Evolutionary conservation across 2,113 vertebrate species (phyloP), one percentile per base, ranked within the genome.

Genomic region (Pterocles burchelli): DNA sequence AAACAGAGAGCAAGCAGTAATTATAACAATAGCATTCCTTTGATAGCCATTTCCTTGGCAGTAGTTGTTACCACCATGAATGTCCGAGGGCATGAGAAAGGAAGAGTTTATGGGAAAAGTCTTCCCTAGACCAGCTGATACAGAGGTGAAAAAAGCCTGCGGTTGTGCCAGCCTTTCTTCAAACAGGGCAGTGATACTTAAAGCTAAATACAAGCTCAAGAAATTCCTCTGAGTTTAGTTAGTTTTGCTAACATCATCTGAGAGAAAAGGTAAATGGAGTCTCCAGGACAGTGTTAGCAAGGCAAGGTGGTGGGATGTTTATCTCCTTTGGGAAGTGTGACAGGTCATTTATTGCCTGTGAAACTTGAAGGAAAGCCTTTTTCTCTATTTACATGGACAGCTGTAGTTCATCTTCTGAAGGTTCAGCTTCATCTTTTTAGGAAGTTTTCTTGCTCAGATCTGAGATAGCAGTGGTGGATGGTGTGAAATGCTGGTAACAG

Each of bases 391-490:
- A 52, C 34, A 28, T 4, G 45, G 36, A 26, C 34, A 72, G 25
- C 6, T 66, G 57, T 13, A 61, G n/a, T 3, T 63, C 43, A 20
- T 45, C 34, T 90, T 71, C 74, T 62, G 48, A 74, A 70, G 33
- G 52, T 46, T 67, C 85, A 59, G 46, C 17, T 62, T 62, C 65
- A 43, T 14, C n/a, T 57, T 86, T 88, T 73, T 74, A 71, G 51
- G 8, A 36, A 19, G 3, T 59, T 75, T 67, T 59, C 51, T 75
- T 67, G 29, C 17, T 81, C 34, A 74, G 24, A 17, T 43, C 29
- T 0, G 0, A 68, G 45, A 6, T 3, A 1, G 72, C 9, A 18
- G n/a, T 9, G 36, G 31, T 12, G 20, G 36, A 36, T n/a, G 14
- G 21, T 76, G 11, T 34, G 31, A 91, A 79, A 83, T 34, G 74